Evolutionary conservation across 2,888 invertebrate genomes (phyloP).

Genomic region (Pasiphila rectangulata): DNA sequence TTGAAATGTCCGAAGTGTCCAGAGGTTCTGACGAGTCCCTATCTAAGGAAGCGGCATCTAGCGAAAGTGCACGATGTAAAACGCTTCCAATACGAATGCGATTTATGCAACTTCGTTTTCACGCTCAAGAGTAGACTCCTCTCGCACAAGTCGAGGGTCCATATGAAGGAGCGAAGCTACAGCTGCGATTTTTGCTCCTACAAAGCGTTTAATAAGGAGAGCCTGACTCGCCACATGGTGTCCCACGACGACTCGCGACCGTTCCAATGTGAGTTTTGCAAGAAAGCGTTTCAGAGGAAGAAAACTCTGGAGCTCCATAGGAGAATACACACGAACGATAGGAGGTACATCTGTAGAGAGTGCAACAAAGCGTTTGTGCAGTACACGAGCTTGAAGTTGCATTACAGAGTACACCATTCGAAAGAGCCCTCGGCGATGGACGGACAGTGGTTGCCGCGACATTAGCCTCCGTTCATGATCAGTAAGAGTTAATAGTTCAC

Average conservation of each 20-base stretch:
- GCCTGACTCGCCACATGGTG: conserved; percentile 77
- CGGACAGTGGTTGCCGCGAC: not conserved
- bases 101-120: conserved; percentile 55
- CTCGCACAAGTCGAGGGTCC: conserved; percentile 55
- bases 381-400: conserved; percentile 78
- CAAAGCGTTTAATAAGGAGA: conserved; percentile 62
- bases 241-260: conserved; percentile 79
- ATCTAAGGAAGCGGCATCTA: conserved; percentile 58
- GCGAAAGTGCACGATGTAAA: conserved; percentile 60
- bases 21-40: conserved; percentile 49
- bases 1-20: conserved; percentile 61
- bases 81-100: conserved; percentile 55
- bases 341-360: conserved; percentile 64
- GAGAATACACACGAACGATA: conserved; percentile 79
- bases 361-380: conserved; percentile 81
- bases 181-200: conserved; percentile 64
- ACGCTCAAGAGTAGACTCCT: conserved; percentile 50
- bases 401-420: conserved; percentile 75
- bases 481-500: conserved; percentile 6
- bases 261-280: conserved; percentile 78
- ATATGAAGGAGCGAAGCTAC: conserved; percentile 57
- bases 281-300: conserved; percentile 80
- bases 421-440: conserved; percentile 33
- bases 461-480: not conserved
- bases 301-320: conserved; percentile 78